phyloP scores from a whole-genome alignment of 2,888 invertebrate species.

The Apocheima hispidaria region DNA sequence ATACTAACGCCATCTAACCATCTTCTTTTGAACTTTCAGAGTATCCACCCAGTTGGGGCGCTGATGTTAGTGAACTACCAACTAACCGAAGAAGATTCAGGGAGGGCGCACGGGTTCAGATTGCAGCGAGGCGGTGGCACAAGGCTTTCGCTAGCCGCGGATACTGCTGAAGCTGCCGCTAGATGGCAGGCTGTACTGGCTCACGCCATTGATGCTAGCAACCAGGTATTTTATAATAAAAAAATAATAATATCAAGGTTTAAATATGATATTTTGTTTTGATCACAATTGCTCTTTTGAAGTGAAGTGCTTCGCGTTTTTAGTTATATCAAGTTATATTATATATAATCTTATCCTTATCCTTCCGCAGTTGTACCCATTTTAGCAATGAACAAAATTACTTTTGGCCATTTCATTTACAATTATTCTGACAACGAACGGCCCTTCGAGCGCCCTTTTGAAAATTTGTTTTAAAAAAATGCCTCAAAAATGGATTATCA shows the following conservation, averaged over 20 bases:
- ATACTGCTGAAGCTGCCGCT: conserved; percentile 89
- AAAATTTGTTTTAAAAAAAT: no score
- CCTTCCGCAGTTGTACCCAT: no score
- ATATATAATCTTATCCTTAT: no score
- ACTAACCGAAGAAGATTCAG: conserved; percentile 88
- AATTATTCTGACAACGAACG: no score
- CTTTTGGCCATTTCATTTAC: no score
- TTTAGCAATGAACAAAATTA: no score
- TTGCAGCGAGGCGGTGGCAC: conserved; percentile 90
- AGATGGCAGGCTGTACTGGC: conserved; percentile 92
- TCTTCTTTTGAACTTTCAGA: conserved; percentile 78
- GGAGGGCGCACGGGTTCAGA: conserved; percentile 89
- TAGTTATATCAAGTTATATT: no score
- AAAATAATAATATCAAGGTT: not conserved
- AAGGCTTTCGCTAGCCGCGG: conserved; percentile 92
- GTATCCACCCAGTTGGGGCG: conserved; percentile 95
- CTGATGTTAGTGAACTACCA: conserved; percentile 94
- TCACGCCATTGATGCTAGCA: conserved; percentile 91
- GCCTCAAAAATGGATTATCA: no score
- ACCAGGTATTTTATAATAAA: conserved; percentile 79
- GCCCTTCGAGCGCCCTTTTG: no score
- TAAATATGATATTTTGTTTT: not conserved
- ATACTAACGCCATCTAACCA: conserved; percentile 45
- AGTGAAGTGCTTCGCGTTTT: no score
- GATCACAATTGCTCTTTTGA: not conserved